phyloP scores from a whole-genome alignment of 2,888 invertebrate species.

The Graphium colonna region DNA sequence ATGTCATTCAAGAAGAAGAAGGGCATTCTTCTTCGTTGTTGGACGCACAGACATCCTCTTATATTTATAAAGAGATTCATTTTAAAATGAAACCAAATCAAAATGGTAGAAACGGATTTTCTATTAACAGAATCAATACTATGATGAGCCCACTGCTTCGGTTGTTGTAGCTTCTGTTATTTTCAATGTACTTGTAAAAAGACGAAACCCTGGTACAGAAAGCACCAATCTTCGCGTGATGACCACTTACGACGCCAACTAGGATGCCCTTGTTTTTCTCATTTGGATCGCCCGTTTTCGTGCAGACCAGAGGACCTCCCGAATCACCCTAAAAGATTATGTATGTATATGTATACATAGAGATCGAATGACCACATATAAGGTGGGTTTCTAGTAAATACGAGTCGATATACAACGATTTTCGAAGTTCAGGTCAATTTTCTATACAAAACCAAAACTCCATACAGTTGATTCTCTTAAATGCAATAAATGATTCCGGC shows the following conservation, averaged over 20 bases:
- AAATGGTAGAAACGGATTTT: slow-evolving; percentile 38
- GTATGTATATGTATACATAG: too few species aligned
- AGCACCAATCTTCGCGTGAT: slow-evolving; percentile 24
- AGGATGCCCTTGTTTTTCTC: slow-evolving; percentile 39
- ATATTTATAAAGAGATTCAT: too few species aligned
- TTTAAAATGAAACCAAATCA: slow-evolving; percentile 40
- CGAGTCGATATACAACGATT: too few species aligned
- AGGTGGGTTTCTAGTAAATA: too few species aligned
- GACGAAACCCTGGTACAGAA: slow-evolving; percentile 42
- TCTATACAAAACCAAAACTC: too few species aligned
- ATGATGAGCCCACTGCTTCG: background rate
- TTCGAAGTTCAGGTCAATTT: too few species aligned
- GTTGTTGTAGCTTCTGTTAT: slow-evolving; percentile 22
- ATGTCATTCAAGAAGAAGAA: too few species aligned
- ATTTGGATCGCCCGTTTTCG: slow-evolving; percentile 38
- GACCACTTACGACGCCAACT: slow-evolving; percentile 43
- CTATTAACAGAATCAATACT: slow-evolving; percentile 24
- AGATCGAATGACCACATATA: too few species aligned
- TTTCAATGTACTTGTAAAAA: slow-evolving; percentile 31
- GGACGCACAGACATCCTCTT: too few species aligned
- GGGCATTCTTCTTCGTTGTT: too few species aligned
- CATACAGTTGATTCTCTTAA: too few species aligned
- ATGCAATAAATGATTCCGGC: too few species aligned
- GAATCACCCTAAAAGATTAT: slow-evolving; percentile 58
- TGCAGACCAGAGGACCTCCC: slow-evolving; percentile 50